Conservation (phyloP, 2,797 vertebrate species). For the Sebastes oblongus region DNA sequence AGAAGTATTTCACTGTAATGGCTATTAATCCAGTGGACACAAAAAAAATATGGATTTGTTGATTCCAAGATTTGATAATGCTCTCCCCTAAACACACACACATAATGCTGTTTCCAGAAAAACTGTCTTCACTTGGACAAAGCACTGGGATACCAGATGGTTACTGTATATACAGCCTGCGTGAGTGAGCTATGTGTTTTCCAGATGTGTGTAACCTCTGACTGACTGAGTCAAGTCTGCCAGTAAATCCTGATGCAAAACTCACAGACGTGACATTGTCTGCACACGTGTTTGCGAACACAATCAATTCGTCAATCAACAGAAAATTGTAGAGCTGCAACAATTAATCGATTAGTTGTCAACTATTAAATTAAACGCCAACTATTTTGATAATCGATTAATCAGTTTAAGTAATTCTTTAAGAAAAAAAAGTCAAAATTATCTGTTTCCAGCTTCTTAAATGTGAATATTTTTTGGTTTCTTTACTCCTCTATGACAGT, state of each 20-base stretch:
- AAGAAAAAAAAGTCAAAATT: too few species aligned
- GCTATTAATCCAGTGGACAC: not conserved
- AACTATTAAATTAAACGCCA: too few species aligned
- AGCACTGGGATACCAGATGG: conserved; percentile 48
- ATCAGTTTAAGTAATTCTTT: too few species aligned
- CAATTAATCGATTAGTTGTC: too few species aligned
- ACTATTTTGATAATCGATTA: too few species aligned
- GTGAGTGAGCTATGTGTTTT: conserved; percentile 45
- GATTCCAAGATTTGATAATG: not conserved
- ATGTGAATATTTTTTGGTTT: too few species aligned
- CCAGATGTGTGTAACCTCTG: conserved; percentile 63
- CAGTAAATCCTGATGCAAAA: conserved; percentile 26
- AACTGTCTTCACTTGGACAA: conserved; percentile 47
- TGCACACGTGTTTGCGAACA: not conserved
- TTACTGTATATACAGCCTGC: conserved; percentile 16
- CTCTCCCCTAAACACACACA: not conserved
- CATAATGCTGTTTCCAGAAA: conserved; percentile 46
- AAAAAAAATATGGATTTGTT: not conserved
- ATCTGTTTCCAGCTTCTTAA: too few species aligned
- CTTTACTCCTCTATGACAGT: too few species aligned
- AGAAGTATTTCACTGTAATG: conserved; percentile 19
- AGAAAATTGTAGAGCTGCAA: not conserved
- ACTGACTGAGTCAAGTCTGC: conserved; percentile 33
- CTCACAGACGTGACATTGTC: not conserved
- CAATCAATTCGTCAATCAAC: not conserved